Percentiles rank a stretch among this genome's conserved stretches.
Conservation (phyloP, 1,140 invertebrate species). For the Phocides pigmalion region DNA sequence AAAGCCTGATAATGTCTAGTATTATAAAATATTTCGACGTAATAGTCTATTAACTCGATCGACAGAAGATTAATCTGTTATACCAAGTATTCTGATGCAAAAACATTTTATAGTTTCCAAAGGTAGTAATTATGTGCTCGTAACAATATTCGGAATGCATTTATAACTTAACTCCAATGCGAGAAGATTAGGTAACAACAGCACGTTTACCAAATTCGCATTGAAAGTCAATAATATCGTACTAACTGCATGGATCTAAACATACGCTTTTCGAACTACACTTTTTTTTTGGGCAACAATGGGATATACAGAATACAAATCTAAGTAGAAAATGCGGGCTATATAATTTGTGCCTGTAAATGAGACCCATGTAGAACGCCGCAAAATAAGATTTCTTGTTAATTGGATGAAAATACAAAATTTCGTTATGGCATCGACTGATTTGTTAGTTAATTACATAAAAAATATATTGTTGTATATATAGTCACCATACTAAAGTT, state of each 20-base stretch:
- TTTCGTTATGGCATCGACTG: too few relatives aligned
- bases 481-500: too few relatives aligned
- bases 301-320: too few relatives aligned
- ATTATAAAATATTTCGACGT: slow-evolving; percentile 20
- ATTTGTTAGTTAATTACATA: too few relatives aligned
- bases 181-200: slow-evolving; percentile 6
- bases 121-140: slow-evolving; percentile 22
- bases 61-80: slow-evolving; percentile 26
- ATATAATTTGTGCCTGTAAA: too few relatives aligned
- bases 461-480: too few relatives aligned
- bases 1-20: slow-evolving; percentile 11
- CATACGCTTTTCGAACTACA: not conserved
- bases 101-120: slow-evolving; percentile 17
- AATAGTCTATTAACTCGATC: slow-evolving; percentile 14
- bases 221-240: not conserved
- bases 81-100: slow-evolving; percentile 6
- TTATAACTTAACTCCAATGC: slow-evolving; percentile 12
- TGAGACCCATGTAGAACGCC: too few relatives aligned
- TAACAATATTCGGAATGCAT: slow-evolving; percentile 19
- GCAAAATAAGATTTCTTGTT: too few relatives aligned
- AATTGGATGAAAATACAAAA: too few relatives aligned
- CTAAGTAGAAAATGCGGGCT: too few relatives aligned
- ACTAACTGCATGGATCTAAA: not conserved
- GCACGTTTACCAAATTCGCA: slow-evolving; percentile 2
- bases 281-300: too few relatives aligned